A percentile compares a stretch with the other conserved stretches of the same genome.
These are phyloP conservation scores for Drosophila lacteicornis DNA, from an alignment of 1,140 invertebrate genomes.

Conservation along the genomic window DNA sequence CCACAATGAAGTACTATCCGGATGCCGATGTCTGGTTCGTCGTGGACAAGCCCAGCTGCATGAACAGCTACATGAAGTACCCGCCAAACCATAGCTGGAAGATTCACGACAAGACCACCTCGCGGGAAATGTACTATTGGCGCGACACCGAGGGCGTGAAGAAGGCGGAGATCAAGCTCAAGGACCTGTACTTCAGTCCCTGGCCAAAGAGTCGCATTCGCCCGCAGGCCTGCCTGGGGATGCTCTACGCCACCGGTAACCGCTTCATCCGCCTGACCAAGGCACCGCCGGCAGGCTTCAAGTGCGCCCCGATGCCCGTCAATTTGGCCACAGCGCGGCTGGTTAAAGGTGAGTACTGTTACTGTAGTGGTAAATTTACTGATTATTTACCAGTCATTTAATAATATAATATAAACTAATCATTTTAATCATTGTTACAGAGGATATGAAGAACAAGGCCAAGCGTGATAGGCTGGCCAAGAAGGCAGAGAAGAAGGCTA, in stretches of 20 bases:
- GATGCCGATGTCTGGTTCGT: slow-evolving; percentile 53
- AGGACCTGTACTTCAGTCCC: slow-evolving; percentile 59
- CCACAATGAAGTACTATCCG: slow-evolving; percentile 57
- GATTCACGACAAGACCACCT: slow-evolving; percentile 22
- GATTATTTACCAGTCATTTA: too few relatives aligned
- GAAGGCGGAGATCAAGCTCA: slow-evolving; percentile 30
- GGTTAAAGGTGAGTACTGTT: slow-evolving; percentile 39
- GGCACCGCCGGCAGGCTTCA: slow-evolving; percentile 60
- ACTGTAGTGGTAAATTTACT: too few relatives aligned
- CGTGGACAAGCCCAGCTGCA: slow-evolving; percentile 50
- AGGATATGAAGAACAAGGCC: slow-evolving; percentile 10
- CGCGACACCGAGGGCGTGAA: slow-evolving; percentile 59
- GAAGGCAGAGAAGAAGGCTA: slow-evolving; percentile 17
- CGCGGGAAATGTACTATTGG: slow-evolving; percentile 58
- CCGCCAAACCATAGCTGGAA: slow-evolving; percentile 57
- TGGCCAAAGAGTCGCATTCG: slow-evolving; percentile 61
- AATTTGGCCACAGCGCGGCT: slow-evolving; percentile 49
- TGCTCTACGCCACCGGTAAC: slow-evolving; percentile 67
- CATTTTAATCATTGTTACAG: background rate
- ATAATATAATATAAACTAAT: too few relatives aligned
- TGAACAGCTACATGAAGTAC: slow-evolving; percentile 54
- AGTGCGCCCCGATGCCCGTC: slow-evolving; percentile 66
- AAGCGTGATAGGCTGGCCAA: slow-evolving; percentile 7
- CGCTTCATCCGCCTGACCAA: slow-evolving; percentile 53
- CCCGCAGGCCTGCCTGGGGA: slow-evolving; percentile 62